These are phyloP conservation scores for Caradrina kadenii DNA, from an alignment of 2,888 invertebrate genomes.

Conservation along the genomic window DNA sequence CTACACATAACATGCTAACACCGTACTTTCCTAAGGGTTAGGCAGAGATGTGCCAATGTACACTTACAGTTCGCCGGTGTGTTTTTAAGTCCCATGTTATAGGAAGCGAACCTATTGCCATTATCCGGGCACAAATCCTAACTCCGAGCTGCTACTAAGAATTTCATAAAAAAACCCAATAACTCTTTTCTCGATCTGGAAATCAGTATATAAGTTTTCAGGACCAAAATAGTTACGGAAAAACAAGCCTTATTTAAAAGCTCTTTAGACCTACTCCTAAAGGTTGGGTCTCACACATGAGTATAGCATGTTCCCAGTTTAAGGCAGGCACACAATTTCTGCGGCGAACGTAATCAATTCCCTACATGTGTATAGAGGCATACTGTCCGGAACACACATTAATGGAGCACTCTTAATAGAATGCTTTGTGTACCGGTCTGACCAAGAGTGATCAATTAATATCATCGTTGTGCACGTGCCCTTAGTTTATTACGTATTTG, in stretches of 20 bases:
- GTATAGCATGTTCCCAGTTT: slow-evolving; percentile 7
- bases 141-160: too few relatives aligned
- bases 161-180: too few relatives aligned
- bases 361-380: slow-evolving; percentile 25
- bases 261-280: neutral
- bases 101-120: too few relatives aligned
- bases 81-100: too few relatives aligned
- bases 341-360: slow-evolving; percentile 43
- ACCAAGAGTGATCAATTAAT: slow-evolving; percentile 56
- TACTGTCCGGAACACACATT: slow-evolving; percentile 53
- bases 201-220: neutral
- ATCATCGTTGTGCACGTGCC: slow-evolving; percentile 38
- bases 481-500: slow-evolving; percentile 7
- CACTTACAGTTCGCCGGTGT: too few relatives aligned
- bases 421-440: slow-evolving; percentile 55
- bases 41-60: too few relatives aligned
- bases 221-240: neutral
- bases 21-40: too few relatives aligned
- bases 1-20: too few relatives aligned
- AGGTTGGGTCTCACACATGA: neutral
- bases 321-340: slow-evolving; percentile 41
- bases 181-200: too few relatives aligned
- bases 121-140: too few relatives aligned
- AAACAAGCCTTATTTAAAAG: neutral
- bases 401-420: slow-evolving; percentile 55